These are phyloP conservation scores for Drosophila dives DNA, from an alignment of 2,888 invertebrate species.

Conservation along the genomic window DNA sequence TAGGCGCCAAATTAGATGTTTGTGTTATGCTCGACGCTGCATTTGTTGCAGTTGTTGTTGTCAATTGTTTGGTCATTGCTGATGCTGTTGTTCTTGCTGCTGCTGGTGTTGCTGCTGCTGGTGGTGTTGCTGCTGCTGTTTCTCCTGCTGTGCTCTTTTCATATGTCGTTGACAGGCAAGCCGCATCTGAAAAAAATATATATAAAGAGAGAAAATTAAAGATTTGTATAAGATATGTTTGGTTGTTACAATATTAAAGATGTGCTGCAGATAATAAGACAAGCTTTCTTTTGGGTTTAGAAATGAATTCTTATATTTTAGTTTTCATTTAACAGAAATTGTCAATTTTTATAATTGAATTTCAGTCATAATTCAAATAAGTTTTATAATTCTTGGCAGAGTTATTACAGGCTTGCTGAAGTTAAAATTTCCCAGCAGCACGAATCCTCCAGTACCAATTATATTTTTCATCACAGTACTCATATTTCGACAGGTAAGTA, in stretches of 20 bases:
- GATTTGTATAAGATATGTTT: slow-evolving; percentile 17
- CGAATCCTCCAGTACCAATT: neutral
- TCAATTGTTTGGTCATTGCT: slow-evolving; percentile 75
- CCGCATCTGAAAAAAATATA: slow-evolving; percentile 70
- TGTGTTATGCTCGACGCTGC: slow-evolving; percentile 67
- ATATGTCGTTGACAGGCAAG: slow-evolving; percentile 59
- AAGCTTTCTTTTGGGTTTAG: too few relatives aligned
- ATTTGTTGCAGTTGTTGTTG: slow-evolving; percentile 69
- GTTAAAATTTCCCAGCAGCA: neutral
- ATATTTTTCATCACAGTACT: neutral
- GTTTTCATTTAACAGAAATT: neutral
- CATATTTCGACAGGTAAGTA: neutral
- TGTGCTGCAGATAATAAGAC: neutral
- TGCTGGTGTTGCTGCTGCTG: slow-evolving; percentile 34
- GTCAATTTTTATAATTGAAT: neutral
- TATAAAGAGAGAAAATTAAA: slow-evolving; percentile 15
- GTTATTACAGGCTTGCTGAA: neutral
- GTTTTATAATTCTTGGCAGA: neutral
- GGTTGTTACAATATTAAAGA: neutral
- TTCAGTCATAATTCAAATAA: neutral
- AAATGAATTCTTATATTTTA: neutral
- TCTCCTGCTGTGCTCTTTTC: slow-evolving; percentile 43
- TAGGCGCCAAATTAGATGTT: slow-evolving; percentile 62
- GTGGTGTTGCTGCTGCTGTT: slow-evolving; percentile 34
- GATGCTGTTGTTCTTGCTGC: slow-evolving; percentile 35